Evolutionary conservation across 2,888 invertebrate genomes (phyloP), one percentile per base, ranked within the genome.

Genomic region (Oligia fasciuncula): DNA sequence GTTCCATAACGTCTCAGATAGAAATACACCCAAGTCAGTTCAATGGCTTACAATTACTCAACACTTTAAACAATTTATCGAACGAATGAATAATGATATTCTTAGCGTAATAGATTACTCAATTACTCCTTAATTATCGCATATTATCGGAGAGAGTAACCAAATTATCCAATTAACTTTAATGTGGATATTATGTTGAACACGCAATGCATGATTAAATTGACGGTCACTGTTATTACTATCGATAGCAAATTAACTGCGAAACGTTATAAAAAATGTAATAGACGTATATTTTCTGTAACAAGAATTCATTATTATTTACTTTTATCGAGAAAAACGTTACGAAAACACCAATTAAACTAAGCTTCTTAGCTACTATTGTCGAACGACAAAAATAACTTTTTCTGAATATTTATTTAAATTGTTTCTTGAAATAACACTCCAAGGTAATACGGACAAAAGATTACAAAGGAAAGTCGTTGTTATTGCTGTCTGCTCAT

Each of bases 61-160:
- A 57, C 2, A 0, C 65, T 23, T 73, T 78, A 35, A 80, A 57
- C 13, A 75, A 86, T 82, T 85, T 76, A 68, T 57, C 51, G 57
- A 83, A 80, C 46, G 5, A 81, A 73, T 65, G 46, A 73, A 74
- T 81, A 76, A 60, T 40, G 35, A 40, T 35, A 73, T 71, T 76
- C 51, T 54, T 73, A 79, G 76, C 23, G 78, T 77, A 84, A 78
- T 77, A 76, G 60, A 80, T 88, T 83, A 86, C 77, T 79, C 70
- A 85, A 88, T 87, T 79, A 77, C 62, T 49, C 54, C 68, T 63
- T 86, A 81, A 85, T 86, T 85, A 87, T 87, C 79, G 79, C 81
- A 77, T 87, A 85, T 57, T 89, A 89, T 89, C 71, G 78, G 87
- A 89, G 88, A 90, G 84, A 90, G 88, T 85, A 83, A 83, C 75